Base-by-base conservation (phyloP, 2,888 invertebrate genomes). In the Acanthoscelides obtectus region DNA sequence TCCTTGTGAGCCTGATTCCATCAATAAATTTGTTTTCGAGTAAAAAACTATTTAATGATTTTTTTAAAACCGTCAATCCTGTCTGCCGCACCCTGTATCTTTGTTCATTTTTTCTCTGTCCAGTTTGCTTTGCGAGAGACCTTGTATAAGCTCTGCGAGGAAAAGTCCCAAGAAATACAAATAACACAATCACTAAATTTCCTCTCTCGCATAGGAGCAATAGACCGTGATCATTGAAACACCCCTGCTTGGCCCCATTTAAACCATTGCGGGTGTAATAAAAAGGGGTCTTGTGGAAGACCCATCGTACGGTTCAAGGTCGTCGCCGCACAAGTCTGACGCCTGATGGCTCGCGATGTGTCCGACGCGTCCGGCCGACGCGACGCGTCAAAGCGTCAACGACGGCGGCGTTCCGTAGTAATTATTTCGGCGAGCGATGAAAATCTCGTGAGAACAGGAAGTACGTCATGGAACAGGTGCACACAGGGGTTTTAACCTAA, bases 381-480 rank as follows among this genome's bases (percentile, higher is more conserved):
- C 45, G 45, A n/a, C n/a, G 45, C 45, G 5, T 45, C 25, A 25
- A 8, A 8, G 25, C 25, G 25, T 25, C 25, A 25, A 25, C 25
- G 25, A 17, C 5, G 5, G 45, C 12, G 45, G 45, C 45, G 45
- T 82, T 45, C 81, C 82, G 83, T 83, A 81, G 82, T 84, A 84
- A 84, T 84, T 84, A 84, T 84, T 83, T 83, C 82, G 82, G 81
- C 79, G 83, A 45, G 45, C 84, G 84, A 84, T 84, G 84, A 81
- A 82, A 84, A 45, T 84, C 84, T 84, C 84, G 84, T 84, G 84
- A 84, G 84, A 84, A 84, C 84, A 83, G 84, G 84, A 84, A 84
- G 81, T 82, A 84, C 83, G 84, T 84, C 83, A 83, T 80, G 79
- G 77, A 81, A 81, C 82, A 84, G 83, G 83, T 83, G 83, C 80